Base-by-base conservation (phyloP, 2,113 vertebrate species). In the Hyperopisus bebe region DNA sequence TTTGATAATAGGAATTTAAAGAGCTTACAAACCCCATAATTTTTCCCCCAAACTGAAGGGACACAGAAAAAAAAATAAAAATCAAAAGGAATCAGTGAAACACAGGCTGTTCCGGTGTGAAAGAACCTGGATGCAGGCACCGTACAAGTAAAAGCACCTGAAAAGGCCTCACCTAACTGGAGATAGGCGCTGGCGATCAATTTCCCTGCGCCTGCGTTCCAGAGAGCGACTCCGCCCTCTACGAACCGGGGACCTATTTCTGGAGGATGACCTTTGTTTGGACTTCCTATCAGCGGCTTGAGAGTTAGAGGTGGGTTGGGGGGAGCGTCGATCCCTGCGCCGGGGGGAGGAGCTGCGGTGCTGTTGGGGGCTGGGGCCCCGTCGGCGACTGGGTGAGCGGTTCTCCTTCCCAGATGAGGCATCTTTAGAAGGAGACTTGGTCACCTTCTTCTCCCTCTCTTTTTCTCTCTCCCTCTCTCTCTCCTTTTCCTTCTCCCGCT, bases 331-430 rank as follows among this genome's bases (percentile, higher is more conserved):
- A 3, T 98, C 98, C 55, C 97, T 95, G 17, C 93, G 96, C 89
- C 96, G 98, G 0, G 98, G 97, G 92, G 98, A 98, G n/a, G 96
- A 90, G 66, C 98, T 99, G 93, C 96, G 97, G 92, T 95, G 96
- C 90, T 96, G 96, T 11, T 19, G 27, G 0, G 96, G 94, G 91
- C 94, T 96, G 15, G 95, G 95, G 42, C 95, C 95, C 89, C 94
- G 96, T 80, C 97, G 96, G 74, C 96, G 94, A 84, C 95, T 95
- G 8, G 98, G 98, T 1, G 98, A 99, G 86, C 98, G 95, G 92
- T 99, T 99, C 93, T 99, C 98, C 92, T 99, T 99, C 77, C 98
- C 98, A 48, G 98, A 98, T 2, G 98, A 99, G 7, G 97, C 96
- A 91, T 99, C 98, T 94, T 99, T 99, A 91, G 98, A 98, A 15